These are phyloP conservation scores for Mercenaria mercenaria DNA, from an alignment of 1,140 invertebrate species.

Conservation along the genomic window DNA sequence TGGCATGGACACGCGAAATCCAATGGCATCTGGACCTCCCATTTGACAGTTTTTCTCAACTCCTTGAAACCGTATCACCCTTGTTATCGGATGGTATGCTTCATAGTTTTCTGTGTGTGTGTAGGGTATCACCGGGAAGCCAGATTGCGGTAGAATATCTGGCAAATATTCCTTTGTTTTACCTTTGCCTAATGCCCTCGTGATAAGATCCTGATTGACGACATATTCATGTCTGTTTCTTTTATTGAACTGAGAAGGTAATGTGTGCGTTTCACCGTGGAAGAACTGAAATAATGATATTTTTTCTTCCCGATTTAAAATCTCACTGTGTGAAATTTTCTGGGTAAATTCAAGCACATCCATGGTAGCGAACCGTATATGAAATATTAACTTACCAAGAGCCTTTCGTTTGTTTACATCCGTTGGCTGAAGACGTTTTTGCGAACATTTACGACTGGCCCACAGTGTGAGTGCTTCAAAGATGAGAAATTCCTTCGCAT, in stretches of 20 bases:
- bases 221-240: neutral
- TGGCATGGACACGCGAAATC: constrained; percentile 24
- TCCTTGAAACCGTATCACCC: constrained; percentile 26
- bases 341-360: too few species aligned
- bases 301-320: constrained; percentile 52
- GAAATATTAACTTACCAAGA: constrained; percentile 44
- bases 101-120: neutral
- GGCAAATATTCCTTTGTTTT: neutral
- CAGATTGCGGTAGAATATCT: neutral
- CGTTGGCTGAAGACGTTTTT: neutral
- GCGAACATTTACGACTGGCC: constrained; percentile 56
- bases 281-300: constrained; percentile 37
- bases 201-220: neutral
- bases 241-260: constrained; percentile 12
- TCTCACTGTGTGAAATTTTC: constrained; percentile 17
- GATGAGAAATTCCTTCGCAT: constrained; percentile 43
- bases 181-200: neutral
- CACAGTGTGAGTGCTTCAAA: constrained; percentile 48
- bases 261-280: constrained; percentile 23
- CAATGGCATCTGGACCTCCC: constrained; percentile 39
- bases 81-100: neutral
- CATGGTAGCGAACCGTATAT: constrained; percentile 51
- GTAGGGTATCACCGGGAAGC: neutral
- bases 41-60: constrained; percentile 2
- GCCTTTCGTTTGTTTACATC: constrained; percentile 33